Evolutionary conservation across 2,888 invertebrate species (phyloP), one percentile per base, ranked within the genome.

Genomic region (Poecilobothrus nobilitatus): DNA sequence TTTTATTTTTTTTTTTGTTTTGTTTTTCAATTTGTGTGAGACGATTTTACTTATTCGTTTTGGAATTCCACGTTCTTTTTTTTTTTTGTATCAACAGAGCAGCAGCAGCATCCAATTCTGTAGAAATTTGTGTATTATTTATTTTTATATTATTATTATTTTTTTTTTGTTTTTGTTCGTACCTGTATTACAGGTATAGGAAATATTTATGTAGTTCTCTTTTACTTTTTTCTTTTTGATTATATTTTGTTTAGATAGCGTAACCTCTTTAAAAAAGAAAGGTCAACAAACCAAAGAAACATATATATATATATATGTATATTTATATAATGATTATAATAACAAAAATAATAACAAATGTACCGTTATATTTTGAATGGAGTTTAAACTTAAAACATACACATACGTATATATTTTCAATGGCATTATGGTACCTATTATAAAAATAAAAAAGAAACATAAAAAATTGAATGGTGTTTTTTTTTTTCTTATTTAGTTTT

Each of bases 261-360:
- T 53, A 53, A 53, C 53, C 53, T 53, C 53, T 53, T 53, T 53
- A 53, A 53, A 41, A 53, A 53, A 53, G 53, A 53, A 53, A 53
- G 53, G 53, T 53, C 53, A 53, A 53, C 53, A 53, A 53, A 53
- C 53, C 53, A 53, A 53, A 53, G 53, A 12, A 6, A 15, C 1
- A 3, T 18, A 12, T 15, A 12, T 53, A 12, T 4, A 15, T 53
- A 12, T 1, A 15, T 18, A 12, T n/a, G 53, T 53, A 53, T 53
- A 12, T 53, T 53, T 53, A 53, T 18, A 53, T 18, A 53, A 53
- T n/a, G 1, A 53, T 53, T 18, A 41, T 41, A 53, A 53, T 53
- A 53, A 53, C 12, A 53, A 15, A 53, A 53, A 41, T n/a, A n/a
- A n/a, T n/a, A n/a, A n/a, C 2, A 41, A 41, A 41, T 15, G 37